Base-by-base conservation (phyloP, 2,888 invertebrate species). In the Taphrorychus bicolor region DNA sequence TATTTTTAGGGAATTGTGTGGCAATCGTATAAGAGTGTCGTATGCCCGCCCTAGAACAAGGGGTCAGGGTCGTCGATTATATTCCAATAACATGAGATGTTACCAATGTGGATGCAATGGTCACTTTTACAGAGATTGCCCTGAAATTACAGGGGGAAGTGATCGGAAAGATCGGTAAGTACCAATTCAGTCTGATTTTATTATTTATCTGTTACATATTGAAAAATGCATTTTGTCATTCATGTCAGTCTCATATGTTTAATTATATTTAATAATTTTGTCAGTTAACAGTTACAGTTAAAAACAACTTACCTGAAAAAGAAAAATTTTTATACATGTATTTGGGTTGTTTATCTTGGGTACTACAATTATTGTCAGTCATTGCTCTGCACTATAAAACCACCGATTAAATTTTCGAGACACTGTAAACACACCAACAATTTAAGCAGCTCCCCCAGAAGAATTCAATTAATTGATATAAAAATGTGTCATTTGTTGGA, bases 31-130 rank as follows among this genome's bases (percentile, higher is more conserved):
- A 61, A 80, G 85, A 42, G 86, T 86, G 19, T 84, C 84, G 0
- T 82, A 84, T 76, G 87, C 87, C 11, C 79, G 86, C 66, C 87
- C 85, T 3, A 76, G 85, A 54, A 84, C 84, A 23, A 75, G 83
- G 53, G 84, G 84, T 14, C 81, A 82, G 11, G 83, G 84, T 3
- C 76, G 84, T 41, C 76, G 84, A 51, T 83, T 83, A 65, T 86
- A 85, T 78, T 86, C 86, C 73, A 84, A 85, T 52, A 85, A 85
- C 73, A 82, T 86, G 82, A 77, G 86, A 40, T 87, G 87, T 76
- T 87, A 87, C 76, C 85, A 86, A 73, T 87, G 87, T 76, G 87
- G 87, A 11, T 84, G 85, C 70, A 81, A 83, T 32, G 87, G 87
- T 7, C 87, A 87, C 75, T 87, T 87, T 77, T 86, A 86, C 59